A percentile compares a stretch with the other conserved stretches of the same genome.
Evolutionary conservation across 2,888 invertebrate species (phyloP).

Genomic region (Tenthredo notha): DNA sequence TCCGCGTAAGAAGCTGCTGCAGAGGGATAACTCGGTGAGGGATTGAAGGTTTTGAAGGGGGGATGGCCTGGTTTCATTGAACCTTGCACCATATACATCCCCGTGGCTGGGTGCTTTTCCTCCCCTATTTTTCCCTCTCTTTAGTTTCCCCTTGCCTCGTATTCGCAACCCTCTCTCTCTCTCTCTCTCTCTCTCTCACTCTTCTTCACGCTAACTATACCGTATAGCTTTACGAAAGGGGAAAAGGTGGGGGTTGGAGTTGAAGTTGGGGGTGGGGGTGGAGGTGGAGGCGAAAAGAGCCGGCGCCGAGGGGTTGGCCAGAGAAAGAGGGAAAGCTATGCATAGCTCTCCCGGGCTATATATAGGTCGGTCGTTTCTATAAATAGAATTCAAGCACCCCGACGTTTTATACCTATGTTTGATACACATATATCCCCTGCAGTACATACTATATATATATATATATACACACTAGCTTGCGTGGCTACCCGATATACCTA

Average conservation of each 20-base stretch:
- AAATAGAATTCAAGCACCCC: conserved; percentile 74
- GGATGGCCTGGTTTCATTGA: conserved; percentile 76
- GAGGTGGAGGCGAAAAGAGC: conserved; percentile 51
- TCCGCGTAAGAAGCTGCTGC: conserved; percentile 64
- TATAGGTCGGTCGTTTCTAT: conserved; percentile 76
- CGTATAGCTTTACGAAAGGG: conserved; percentile 43
- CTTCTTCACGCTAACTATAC: conserved; percentile 42
- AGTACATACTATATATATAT: neutral
- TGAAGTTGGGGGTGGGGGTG: conserved; percentile 30
- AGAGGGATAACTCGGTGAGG: conserved; percentile 20
- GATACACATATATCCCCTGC: conserved; percentile 17
- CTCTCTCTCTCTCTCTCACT: conserved; percentile 51
- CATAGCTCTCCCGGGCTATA: conserved; percentile 75
- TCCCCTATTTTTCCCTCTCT: conserved; percentile 9
- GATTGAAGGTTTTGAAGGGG: conserved; percentile 55
- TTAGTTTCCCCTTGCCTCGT: conserved; percentile 50
- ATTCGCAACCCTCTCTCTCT: conserved; percentile 54
- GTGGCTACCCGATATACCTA: conserved; percentile 7
- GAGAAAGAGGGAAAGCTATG: conserved; percentile 69
- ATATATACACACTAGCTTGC: conserved; percentile 1
- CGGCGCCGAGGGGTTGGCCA: conserved; percentile 62
- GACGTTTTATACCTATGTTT: conserved; percentile 28
- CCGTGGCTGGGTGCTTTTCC: neutral
- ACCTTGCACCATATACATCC: conserved; percentile 64
- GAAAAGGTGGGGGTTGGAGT: conserved; percentile 51